These are phyloP conservation scores for Sebastes hubbsi DNA, from an alignment of 2,797 vertebrate genomes.

Conservation along the genomic window DNA sequence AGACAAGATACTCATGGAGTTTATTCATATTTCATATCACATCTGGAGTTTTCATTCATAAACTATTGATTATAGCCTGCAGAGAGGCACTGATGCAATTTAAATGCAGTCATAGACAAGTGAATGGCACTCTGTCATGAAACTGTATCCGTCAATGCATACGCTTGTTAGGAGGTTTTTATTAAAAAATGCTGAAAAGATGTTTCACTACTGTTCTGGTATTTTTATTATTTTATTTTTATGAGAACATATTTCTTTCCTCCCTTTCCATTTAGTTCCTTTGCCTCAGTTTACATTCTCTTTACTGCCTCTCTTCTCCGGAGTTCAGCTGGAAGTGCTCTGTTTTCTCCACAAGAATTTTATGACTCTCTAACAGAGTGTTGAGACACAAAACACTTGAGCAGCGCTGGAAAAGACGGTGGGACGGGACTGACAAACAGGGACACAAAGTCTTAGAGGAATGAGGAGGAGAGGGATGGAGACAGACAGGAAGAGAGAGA, in stretches of 20 bases:
- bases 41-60: constrained; percentile 31
- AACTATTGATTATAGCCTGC: constrained; percentile 26
- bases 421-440: constrained; percentile 49
- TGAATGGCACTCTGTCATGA: constrained; percentile 63
- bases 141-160: constrained; percentile 64
- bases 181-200: constrained; percentile 76
- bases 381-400: constrained; percentile 74
- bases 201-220: constrained; percentile 80
- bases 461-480: constrained; percentile 48
- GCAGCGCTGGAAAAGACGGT: constrained; percentile 46
- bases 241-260: constrained; percentile 61
- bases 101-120: constrained; percentile 57
- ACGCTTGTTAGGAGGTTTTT: constrained; percentile 64
- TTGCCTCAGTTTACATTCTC: constrained; percentile 70
- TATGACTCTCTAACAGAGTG: constrained; percentile 74
- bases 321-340: constrained; percentile 77
- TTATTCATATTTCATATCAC: constrained; percentile 25
- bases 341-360: constrained; percentile 76
- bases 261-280: constrained; percentile 54
- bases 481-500: constrained; percentile 31
- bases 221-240: constrained; percentile 83
- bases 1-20: constrained; percentile 13
- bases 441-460: constrained; percentile 48
- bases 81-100: constrained; percentile 28
- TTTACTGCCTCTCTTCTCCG: constrained; percentile 72